Percentiles rank a stretch among this genome's conserved stretches.
phyloP scores from a whole-genome alignment of 1,140 invertebrate genomes.

The Sitodiplosis mosellana region DNA sequence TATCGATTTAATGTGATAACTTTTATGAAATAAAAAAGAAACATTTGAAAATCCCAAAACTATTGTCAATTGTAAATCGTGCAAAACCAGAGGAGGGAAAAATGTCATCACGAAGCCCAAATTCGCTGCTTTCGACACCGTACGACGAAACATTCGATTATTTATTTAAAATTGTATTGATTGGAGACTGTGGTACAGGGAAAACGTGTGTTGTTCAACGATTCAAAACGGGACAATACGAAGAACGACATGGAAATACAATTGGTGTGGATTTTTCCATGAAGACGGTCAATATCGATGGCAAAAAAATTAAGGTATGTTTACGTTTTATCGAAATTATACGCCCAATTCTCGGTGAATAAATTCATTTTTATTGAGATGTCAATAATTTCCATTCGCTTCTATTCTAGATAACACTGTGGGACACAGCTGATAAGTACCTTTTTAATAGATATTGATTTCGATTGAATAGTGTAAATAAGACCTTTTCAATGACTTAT shows the following conservation, averaged over 20 bases:
- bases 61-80: too few species aligned
- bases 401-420: slow-evolving; percentile 46
- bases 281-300: slow-evolving; percentile 84
- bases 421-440: slow-evolving; percentile 67
- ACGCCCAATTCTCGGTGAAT: not conserved
- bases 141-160: slow-evolving; percentile 51
- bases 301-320: slow-evolving; percentile 78
- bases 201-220: slow-evolving; percentile 77
- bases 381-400: not conserved
- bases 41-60: too few species aligned
- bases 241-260: slow-evolving; percentile 82
- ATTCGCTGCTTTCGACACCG: slow-evolving; percentile 29
- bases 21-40: too few species aligned
- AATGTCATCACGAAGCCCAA: slow-evolving; percentile 30
- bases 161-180: slow-evolving; percentile 59
- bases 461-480: too few species aligned
- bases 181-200: slow-evolving; percentile 60
- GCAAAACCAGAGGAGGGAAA: not conserved
- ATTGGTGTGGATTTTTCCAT: slow-evolving; percentile 95
- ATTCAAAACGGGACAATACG: slow-evolving; percentile 83
- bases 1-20: too few species aligned
- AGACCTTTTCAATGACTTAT: too few species aligned
- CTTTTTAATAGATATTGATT: too few species aligned
- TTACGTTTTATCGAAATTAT: too few species aligned
- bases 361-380: not conserved